A percentile compares a stretch with the other conserved stretches of the same genome.
Conservation (phyloP, 2,113 vertebrate species). For the Cyanoramphus novaezelandiae region DNA sequence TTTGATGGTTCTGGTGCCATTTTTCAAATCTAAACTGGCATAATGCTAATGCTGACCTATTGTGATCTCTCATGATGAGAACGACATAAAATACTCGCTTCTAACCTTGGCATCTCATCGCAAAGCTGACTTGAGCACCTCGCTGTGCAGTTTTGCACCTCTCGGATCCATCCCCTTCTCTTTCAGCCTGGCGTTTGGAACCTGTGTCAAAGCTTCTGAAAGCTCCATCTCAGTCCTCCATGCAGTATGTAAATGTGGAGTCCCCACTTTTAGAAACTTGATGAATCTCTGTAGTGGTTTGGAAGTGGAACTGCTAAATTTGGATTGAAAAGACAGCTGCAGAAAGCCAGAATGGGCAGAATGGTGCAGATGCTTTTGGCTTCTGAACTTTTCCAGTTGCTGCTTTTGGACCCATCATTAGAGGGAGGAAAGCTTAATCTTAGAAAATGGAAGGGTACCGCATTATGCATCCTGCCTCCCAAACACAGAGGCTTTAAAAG, state of each 20-base stretch:
- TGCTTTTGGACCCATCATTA: neutral
- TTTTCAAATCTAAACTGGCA: neutral
- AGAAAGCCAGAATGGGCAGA: neutral
- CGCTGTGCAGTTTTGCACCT: neutral
- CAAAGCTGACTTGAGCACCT: neutral
- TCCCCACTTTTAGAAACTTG: neutral
- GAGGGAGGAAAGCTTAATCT: neutral
- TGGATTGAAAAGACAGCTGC: conserved; percentile 19
- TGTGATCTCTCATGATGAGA: neutral
- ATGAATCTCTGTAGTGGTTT: neutral
- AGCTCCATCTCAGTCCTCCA: neutral
- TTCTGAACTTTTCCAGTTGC: neutral
- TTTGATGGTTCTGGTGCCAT: neutral
- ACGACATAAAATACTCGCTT: neutral
- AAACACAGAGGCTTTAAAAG: neutral
- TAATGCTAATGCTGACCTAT: neutral
- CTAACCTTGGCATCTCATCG: neutral
- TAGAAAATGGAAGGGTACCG: neutral
- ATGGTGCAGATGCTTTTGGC: neutral
- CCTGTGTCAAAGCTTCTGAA: neutral
- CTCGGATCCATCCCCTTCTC: neutral
- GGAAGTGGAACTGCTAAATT: conserved; percentile 4
- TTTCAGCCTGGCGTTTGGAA: neutral
- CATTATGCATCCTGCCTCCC: neutral
- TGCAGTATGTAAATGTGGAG: neutral